Base-by-base conservation (phyloP, 2,113 vertebrate species). In the Marmota monax region DNA sequence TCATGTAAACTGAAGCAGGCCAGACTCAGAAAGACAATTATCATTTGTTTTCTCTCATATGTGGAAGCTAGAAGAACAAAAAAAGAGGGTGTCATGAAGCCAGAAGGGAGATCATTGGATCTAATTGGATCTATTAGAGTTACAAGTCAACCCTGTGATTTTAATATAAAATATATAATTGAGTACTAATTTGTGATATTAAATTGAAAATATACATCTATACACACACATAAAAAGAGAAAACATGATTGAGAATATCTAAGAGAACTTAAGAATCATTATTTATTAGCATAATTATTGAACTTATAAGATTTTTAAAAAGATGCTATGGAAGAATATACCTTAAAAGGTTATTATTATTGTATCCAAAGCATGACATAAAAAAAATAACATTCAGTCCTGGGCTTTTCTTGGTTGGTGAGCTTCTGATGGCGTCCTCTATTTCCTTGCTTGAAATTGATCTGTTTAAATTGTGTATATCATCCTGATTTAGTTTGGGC, bases 261-360 rank as follows among this genome's bases (percentile, higher is more conserved):
- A 79, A 91, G 61, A 93, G 18, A n/a, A 88, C 20, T 84, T 88
- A 88, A 77, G 32, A 84, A 92, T 88, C 48, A 61, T 72, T 94
- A 61, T 72, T 94, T 53, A 76, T 48, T 56, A 92, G 34, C 88
- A 74, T 92, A 65, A 73, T 53, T 83, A 87, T 65, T 69, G 86
- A 76, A 77, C 53, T 63, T 77, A 23, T 25, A 76, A 89, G 27
- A 65, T 25, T 90, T 90, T 90, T 56, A 74, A 76, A 74, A 94
- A 70, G 65, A 69, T 34, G 32, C 13, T 69, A 69, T 69, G 29
- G 65, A 34, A 65, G 63, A 65, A 65, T 65, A 65, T 10, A 65
- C 10, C 63, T 65, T 65, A 65, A 65, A 27, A 65, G 6, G 25
- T 65, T 11, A 29, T 65, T 65, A 65, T 32, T 69, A 69, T 69